phyloP scores from a whole-genome alignment of 1,140 invertebrate species.

The Drosophila nigrodunni region DNA sequence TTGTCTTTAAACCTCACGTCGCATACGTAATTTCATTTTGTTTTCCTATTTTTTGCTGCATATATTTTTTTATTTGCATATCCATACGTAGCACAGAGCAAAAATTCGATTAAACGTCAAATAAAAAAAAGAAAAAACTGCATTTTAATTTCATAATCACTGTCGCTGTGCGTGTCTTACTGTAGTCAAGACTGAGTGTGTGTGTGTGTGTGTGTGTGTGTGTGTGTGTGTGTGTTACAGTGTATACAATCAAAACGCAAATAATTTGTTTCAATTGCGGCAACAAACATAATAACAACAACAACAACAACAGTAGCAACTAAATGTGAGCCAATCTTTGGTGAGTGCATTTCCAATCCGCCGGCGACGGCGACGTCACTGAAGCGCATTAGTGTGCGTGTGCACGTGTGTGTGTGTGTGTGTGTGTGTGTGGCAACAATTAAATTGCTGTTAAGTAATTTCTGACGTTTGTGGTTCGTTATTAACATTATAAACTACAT shows the following conservation, averaged over 20 bases:
- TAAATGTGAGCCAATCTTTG: slow-evolving; percentile 45
- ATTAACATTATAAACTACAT: slow-evolving; percentile 54
- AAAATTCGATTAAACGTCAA: slow-evolving; percentile 46
- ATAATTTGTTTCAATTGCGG: slow-evolving; percentile 75
- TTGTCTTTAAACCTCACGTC: slow-evolving; percentile 26
- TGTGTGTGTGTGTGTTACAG: slow-evolving; percentile 23
- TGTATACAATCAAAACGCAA: slow-evolving; percentile 62
- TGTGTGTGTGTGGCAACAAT: slow-evolving; percentile 66
- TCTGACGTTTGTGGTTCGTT: slow-evolving; percentile 48
- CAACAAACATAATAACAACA: slow-evolving; percentile 53
- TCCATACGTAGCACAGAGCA: not conserved
- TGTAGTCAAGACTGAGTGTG: slow-evolving; percentile 9
- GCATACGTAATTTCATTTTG: slow-evolving; percentile 34
- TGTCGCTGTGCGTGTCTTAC: slow-evolving; percentile 39
- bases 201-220: slow-evolving; percentile 17
- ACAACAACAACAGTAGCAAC: slow-evolving; percentile 18
- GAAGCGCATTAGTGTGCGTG: slow-evolving; percentile 58
- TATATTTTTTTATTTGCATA: slow-evolving; percentile 16
- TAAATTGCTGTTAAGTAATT: slow-evolving; percentile 76
- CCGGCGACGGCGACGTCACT: slow-evolving; percentile 57
- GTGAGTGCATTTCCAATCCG: slow-evolving; percentile 56
- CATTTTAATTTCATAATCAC: slow-evolving; percentile 51
- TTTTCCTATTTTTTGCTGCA: not conserved
- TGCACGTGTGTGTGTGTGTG: slow-evolving; percentile 31
- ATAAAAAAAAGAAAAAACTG: slow-evolving; percentile 23